These are phyloP conservation scores for Tetropium fuscum DNA, from an alignment of 2,888 invertebrate genomes.

Conservation along the genomic window DNA sequence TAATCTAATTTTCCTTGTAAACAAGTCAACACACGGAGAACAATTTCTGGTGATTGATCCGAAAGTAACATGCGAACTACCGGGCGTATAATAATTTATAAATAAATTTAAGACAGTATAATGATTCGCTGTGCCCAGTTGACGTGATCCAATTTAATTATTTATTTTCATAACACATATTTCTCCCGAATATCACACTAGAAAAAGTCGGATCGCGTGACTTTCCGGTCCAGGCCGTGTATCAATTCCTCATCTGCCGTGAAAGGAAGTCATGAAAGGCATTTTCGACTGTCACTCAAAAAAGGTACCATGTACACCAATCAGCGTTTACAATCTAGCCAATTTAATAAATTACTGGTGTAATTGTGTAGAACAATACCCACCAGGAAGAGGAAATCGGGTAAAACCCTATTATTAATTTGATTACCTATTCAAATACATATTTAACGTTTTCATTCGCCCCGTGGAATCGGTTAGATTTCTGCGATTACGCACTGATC, in stretches of 20 bases:
- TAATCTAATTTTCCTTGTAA: constrained; percentile 42
- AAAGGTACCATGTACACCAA: constrained; percentile 16
- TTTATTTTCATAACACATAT: constrained; percentile 20
- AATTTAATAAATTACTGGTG: constrained; percentile 26
- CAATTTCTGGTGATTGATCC: constrained; percentile 42
- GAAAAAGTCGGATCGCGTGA: constrained; percentile 25
- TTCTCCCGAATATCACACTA: constrained; percentile 6
- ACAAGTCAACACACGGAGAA: constrained; percentile 43
- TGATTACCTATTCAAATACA: constrained; percentile 14
- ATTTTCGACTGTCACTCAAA: constrained; percentile 25
- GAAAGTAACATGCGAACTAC: constrained; percentile 37
- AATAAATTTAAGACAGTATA: constrained; percentile 24
- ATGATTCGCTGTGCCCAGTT: constrained; percentile 17
- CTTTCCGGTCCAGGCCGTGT: constrained; percentile 6
- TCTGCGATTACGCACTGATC: neutral
- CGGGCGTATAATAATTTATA: constrained; percentile 20
- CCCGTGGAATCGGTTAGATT: neutral
- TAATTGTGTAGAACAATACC: constrained; percentile 21
- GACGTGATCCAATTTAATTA: constrained; percentile 25
- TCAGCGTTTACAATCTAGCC: constrained; percentile 20
- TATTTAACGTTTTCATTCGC: neutral
- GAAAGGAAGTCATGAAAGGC: constrained; percentile 28
- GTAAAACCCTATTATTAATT: constrained; percentile 25
- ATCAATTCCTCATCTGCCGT: constrained; percentile 17
- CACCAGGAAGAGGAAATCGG: constrained; percentile 24